Conservation (phyloP, 2,113 vertebrate genomes). For the Mungos mungo region DNA sequence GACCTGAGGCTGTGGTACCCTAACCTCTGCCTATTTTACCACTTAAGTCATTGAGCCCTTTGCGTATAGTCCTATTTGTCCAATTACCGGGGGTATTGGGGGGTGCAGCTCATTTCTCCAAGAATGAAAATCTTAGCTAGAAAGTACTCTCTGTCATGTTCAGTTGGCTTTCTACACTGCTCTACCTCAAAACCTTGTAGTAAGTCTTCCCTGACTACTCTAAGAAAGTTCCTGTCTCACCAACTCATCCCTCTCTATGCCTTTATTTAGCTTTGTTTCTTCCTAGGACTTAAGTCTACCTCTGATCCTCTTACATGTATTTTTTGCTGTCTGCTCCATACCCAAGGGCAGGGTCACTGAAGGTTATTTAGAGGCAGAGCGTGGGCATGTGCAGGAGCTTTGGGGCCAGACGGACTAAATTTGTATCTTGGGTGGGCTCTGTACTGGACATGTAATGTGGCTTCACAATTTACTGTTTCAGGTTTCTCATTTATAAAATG, state of each 20-base stretch:
- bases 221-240: background rate
- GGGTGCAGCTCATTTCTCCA: background rate
- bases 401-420: background rate
- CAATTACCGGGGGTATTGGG: background rate
- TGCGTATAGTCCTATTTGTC: background rate
- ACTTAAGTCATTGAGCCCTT: background rate
- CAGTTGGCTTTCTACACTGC: background rate
- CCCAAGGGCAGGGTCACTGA: background rate
- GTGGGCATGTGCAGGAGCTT: background rate
- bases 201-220: background rate
- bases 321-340: background rate
- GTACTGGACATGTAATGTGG: background rate
- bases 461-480: background rate
- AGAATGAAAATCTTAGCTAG: background rate
- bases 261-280: background rate
- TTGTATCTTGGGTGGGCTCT: background rate
- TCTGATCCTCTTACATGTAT: background rate
- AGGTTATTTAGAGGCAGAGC: background rate
- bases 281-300: background rate
- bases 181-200: background rate
- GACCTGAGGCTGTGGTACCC: background rate
- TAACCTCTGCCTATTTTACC: background rate
- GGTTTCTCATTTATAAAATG: background rate
- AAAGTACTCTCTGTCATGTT: background rate
- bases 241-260: background rate